phyloP scores from a whole-genome alignment of 2,888 invertebrate species.

The Geotrupes spiniger region DNA sequence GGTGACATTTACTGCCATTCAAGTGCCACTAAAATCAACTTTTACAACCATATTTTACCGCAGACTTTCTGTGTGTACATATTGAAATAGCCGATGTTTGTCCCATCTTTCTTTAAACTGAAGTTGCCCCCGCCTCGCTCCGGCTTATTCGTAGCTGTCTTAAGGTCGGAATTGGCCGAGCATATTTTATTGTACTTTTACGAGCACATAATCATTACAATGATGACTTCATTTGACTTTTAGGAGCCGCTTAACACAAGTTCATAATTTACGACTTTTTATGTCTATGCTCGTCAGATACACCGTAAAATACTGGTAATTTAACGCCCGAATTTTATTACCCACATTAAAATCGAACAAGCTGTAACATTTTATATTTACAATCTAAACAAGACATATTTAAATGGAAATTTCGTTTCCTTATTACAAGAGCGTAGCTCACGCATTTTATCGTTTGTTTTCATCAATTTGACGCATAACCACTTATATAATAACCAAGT shows the following conservation, averaged over 20 bases:
- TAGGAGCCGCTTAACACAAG: slow-evolving; percentile 25
- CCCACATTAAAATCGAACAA: slow-evolving; percentile 10
- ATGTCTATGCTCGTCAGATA: slow-evolving; percentile 21
- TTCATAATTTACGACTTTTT: slow-evolving; percentile 22
- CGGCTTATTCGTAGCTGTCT: slow-evolving; percentile 27
- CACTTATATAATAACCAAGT: too few relatives aligned
- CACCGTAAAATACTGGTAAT: slow-evolving; percentile 14
- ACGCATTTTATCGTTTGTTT: too few relatives aligned
- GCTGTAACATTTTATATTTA: slow-evolving; percentile 3
- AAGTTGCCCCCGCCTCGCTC: slow-evolving; percentile 15
- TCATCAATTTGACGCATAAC: too few relatives aligned
- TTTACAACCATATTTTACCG: slow-evolving; percentile 51
- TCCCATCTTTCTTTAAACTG: slow-evolving; percentile 19
- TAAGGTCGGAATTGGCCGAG: slow-evolving; percentile 39
- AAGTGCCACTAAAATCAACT: slow-evolving; percentile 59
- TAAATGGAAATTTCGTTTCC: too few relatives aligned
- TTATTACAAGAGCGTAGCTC: too few relatives aligned
- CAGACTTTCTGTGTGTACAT: slow-evolving; percentile 34
- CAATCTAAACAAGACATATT: background rate
- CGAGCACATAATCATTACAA: slow-evolving; percentile 46
- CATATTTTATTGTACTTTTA: slow-evolving; percentile 49
- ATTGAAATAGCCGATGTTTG: slow-evolving; percentile 33
- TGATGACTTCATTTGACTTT: slow-evolving; percentile 45
- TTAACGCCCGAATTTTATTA: slow-evolving; percentile 20
- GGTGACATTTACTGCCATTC: slow-evolving; percentile 59